phyloP scores from a whole-genome alignment of 2,113 vertebrate species.

The Marcusenius ussheri region DNA sequence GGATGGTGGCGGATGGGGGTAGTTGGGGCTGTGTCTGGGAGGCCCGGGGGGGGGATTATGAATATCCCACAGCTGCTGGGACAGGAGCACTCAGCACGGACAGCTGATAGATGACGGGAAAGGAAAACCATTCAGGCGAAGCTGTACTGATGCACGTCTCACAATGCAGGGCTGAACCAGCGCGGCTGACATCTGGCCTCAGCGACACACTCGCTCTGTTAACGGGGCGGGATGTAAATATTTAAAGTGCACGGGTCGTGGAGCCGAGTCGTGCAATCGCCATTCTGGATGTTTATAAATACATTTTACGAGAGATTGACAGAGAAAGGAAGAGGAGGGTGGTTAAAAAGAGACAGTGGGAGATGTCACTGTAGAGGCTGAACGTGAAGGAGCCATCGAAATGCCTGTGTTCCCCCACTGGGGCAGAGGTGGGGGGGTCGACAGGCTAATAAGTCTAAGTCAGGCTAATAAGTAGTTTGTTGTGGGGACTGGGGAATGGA shows the following conservation, averaged over 20 bases:
- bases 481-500: not conserved
- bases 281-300: slow-evolving; percentile 11
- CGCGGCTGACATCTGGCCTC: not conserved
- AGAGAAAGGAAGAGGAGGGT: not conserved
- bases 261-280: not conserved
- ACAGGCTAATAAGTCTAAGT: not conserved
- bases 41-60: not conserved
- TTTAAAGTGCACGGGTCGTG: slow-evolving; percentile 10
- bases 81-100: not conserved
- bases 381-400: not conserved
- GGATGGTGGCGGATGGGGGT: not conserved
- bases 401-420: not conserved
- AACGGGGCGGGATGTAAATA: slow-evolving; percentile 15
- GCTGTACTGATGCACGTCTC: not conserved
- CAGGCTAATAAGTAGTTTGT: not conserved
- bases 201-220: not conserved
- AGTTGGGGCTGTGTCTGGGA: not conserved
- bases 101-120: slow-evolving; percentile 8
- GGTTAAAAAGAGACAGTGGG: not conserved
- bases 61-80: slow-evolving; percentile 12
- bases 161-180: not conserved
- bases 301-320: not conserved
- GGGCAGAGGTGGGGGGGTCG: not conserved
- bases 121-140: slow-evolving; percentile 3
- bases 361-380: not conserved